Evolutionary conservation across 2,888 invertebrate genomes (phyloP), one percentile per base, ranked within the genome.

Genomic region (Caenorhabditis drosophilae): DNA sequence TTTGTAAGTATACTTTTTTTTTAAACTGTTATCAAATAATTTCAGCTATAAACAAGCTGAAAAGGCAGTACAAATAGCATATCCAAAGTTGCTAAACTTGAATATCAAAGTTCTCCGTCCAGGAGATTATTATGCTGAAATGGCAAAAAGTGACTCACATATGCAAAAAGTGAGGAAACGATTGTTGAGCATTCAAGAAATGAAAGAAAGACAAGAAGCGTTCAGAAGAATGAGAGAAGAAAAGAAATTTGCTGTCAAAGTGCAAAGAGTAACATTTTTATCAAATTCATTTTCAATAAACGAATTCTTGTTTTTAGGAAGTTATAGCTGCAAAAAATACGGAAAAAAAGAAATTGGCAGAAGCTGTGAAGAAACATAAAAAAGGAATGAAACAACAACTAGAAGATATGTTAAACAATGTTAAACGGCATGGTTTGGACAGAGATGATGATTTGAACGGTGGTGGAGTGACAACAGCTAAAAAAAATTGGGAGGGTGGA

Each of bases 111-210:
- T 73, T 0, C 90, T 89, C 81, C 88, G 91, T 85, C 98, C 98
- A 0, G 91, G 92, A 55, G 97, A 97, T 85, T 98, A 94, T 85
- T 97, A 95, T 86, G 98, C 97, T 0, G 93, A 98, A 87, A 98
- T 98, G 98, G 93, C 93, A 0, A 98, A 98, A 85, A 88, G 92
- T 15, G 98, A 98, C 85, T 89, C 89, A 31, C 98, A 98, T 81
- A 98, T 98, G 98, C 93, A 94, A 81, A 95, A 93, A 85, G 73
- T 79, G 2, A 75, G 78, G n/a, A 73, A 72, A 54, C 62, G 75
- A 38, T 61, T 80, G 45, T 55, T 75, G 56, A 69, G 71, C 34
- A 60, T 72, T 83, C 91, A 96, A 82, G 89, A 89, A 15, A 89
- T 90, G 15, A 90, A 92, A 74, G 91, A 93, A 52, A 89, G 91